A percentile compares a stretch with the other conserved stretches of the same genome.
These are phyloP conservation scores for Chascanopsetta lugubris DNA, from an alignment of 2,113 vertebrate genomes.

Conservation along the genomic window DNA sequence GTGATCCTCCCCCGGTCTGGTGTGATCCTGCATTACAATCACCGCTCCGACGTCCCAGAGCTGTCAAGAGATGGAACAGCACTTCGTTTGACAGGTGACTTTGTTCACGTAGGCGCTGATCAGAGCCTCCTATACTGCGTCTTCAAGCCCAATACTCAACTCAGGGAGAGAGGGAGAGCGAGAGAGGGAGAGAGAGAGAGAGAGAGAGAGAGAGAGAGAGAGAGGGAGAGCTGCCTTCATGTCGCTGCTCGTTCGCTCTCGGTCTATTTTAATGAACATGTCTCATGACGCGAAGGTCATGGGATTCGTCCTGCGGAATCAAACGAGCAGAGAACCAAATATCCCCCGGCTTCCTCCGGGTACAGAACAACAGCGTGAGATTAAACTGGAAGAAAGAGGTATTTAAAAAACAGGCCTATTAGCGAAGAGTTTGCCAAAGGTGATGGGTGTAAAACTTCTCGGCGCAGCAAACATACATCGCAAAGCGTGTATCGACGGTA, in stretches of 20 bases:
- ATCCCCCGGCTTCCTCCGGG: background rate
- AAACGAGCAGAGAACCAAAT: background rate
- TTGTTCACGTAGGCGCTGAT: slow-evolving; percentile 18
- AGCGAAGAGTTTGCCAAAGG: slow-evolving; percentile 56
- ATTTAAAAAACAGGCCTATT: slow-evolving; percentile 26
- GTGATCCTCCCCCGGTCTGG: background rate
- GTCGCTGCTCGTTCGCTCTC: background rate
- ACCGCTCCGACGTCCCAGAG: background rate
- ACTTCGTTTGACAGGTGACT: slow-evolving; percentile 2
- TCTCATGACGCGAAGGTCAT: slow-evolving; percentile 1
- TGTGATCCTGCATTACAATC: background rate
- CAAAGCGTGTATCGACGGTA: slow-evolving; percentile 45
- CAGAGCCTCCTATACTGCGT: background rate
- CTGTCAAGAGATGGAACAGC: slow-evolving; percentile 2
- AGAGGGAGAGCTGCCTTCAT: background rate
- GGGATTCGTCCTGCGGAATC: background rate
- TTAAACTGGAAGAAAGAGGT: background rate
- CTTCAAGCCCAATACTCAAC: background rate
- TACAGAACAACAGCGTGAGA: background rate
- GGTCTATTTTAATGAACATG: background rate
- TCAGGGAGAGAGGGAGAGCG: background rate
- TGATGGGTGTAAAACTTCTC: slow-evolving; percentile 46
- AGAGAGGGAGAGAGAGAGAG: background rate
- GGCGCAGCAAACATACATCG: slow-evolving; percentile 28
- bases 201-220: background rate